Percentiles rank a stretch among this genome's conserved stretches.
Conservation (phyloP, 2,113 vertebrate genomes). For the Otocyon megalotis region DNA sequence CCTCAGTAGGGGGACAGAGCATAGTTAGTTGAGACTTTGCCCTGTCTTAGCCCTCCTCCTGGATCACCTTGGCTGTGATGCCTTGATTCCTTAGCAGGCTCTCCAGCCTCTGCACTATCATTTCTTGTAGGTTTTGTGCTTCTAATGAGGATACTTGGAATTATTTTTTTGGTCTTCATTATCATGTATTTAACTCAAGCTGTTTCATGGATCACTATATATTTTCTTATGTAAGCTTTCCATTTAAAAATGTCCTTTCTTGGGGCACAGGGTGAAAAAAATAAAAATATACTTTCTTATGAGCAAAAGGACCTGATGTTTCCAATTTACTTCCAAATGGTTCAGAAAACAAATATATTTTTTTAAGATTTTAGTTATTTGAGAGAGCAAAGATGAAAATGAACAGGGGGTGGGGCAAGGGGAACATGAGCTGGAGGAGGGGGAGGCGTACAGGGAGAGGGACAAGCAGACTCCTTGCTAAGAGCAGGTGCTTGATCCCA, state of each 20-base stretch:
- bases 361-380: too few relatives aligned
- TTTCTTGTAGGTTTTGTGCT: background rate
- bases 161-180: background rate
- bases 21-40: background rate
- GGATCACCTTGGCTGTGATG: background rate
- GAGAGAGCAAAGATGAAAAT: too few relatives aligned
- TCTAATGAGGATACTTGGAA: background rate
- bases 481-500: too few relatives aligned
- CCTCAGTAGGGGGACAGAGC: background rate
- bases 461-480: too few relatives aligned
- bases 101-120: background rate
- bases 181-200: constrained; percentile 15
- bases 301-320: too few relatives aligned
- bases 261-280: background rate
- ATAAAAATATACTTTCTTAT: too few relatives aligned
- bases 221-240: background rate
- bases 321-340: too few relatives aligned
- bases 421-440: too few relatives aligned
- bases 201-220: background rate
- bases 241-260: background rate
- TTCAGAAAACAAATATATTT: too few relatives aligned
- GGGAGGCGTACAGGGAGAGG: too few relatives aligned
- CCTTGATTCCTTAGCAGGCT: background rate
- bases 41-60: background rate
- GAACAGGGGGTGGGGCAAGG: too few relatives aligned